phyloP scores from a whole-genome alignment of 2,888 invertebrate species.

The Thera obeliscata region DNA sequence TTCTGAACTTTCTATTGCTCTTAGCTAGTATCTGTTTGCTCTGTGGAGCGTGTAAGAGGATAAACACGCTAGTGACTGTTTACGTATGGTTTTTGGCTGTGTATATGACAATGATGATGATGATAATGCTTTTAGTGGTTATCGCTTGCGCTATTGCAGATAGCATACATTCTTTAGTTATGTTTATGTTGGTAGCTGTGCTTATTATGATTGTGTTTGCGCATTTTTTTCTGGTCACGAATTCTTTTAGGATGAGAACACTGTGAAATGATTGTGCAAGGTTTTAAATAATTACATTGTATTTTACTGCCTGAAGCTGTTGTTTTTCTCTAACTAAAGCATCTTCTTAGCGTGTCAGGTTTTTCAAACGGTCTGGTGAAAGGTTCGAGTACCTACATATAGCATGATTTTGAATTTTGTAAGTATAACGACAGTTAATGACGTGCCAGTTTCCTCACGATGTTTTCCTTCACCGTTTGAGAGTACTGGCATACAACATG shows the following conservation, averaged over 20 bases:
- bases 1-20: slow-evolving; percentile 4
- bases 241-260: slow-evolving; percentile 25
- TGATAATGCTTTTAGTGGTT: slow-evolving; percentile 2
- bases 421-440: no score
- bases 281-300: background rate
- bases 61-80: slow-evolving; percentile 3
- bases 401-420: no score
- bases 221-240: slow-evolving; percentile 27
- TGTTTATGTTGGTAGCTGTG: slow-evolving; percentile 6
- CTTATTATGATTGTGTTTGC: slow-evolving; percentile 19
- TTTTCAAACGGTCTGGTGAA: no score
- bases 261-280: background rate
- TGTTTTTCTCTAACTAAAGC: no score
- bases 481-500: no score
- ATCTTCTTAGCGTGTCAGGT: no score
- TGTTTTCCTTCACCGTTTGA: no score
- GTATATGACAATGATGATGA: slow-evolving; percentile 5
- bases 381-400: no score
- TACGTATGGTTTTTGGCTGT: slow-evolving; percentile 12
- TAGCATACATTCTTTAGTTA: slow-evolving; percentile 2
- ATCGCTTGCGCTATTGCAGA: slow-evolving; percentile 2
- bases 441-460: no score
- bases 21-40: slow-evolving; percentile 10
- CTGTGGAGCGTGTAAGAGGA: slow-evolving; percentile 6
- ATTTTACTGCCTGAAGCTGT: background rate